Evolutionary conservation across 2,797 vertebrate genomes (phyloP), one percentile per base, ranked within the genome.

Genomic region (Meda fulgida): DNA sequence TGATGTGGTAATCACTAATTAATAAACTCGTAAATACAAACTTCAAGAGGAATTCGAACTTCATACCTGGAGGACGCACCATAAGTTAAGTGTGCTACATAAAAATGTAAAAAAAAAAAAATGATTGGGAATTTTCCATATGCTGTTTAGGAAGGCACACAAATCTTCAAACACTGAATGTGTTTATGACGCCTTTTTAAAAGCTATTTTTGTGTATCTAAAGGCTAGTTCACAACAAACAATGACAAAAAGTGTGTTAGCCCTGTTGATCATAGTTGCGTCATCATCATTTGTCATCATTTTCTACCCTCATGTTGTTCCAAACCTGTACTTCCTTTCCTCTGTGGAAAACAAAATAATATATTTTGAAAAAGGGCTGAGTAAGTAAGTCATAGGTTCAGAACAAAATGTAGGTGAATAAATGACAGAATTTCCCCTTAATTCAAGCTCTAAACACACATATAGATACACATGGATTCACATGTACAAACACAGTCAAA

Each of bases 401-500:
- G 23, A 19, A 60, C 13, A 38, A 78, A 34, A 29, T 60, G 8
- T 60, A 43, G 14, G 34, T 26, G n/a, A 71, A n/a, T 7, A 43
- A 40, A 26, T 46, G 13, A 63, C 19, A 29, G n/a, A 43, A 63
- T 78, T 19, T 9, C 26, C 34, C 5, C 7, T 40, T 78, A 78
- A n/a, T 63, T 60, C 13, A 40, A 18, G 11, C 53, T 29, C 16
- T 60, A n/a, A 77, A 38, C 23, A 23, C 6, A 21, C 31, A 63
- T 29, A 80, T 5, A 80, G 5, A 55, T 19, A 81, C 3, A 55
- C 31, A 31, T 55, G 6, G 16, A 66, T 75, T 38, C 31, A 53
- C 43, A 72, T 51, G 11, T 53, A 81, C 26, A 77, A n/a, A n/a
- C n/a, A n/a, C 67, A 87, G 9, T 70, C 65, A 78, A 55, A 71